Conservation (phyloP, 2,888 invertebrate genomes). For the Agrenia bidenticulata region DNA sequence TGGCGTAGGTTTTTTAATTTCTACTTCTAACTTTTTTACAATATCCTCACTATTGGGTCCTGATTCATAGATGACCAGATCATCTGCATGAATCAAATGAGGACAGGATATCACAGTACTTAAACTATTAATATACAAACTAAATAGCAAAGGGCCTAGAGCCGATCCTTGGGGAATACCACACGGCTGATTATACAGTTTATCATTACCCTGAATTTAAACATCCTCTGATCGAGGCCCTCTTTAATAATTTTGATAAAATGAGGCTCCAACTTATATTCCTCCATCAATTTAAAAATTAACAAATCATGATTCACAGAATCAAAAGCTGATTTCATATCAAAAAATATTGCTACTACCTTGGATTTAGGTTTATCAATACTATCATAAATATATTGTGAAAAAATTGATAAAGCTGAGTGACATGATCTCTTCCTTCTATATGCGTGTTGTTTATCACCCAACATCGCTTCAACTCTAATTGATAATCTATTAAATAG, state of each 20-base stretch:
- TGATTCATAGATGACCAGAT: slow-evolving; percentile 22
- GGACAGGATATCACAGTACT: background rate
- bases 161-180: slow-evolving; percentile 34
- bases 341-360: slow-evolving; percentile 35
- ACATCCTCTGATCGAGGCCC: slow-evolving; percentile 12
- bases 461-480: slow-evolving; percentile 23
- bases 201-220: too few species aligned
- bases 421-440: slow-evolving; percentile 41
- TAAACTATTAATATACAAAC: slow-evolving; percentile 24
- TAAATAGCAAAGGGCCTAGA: slow-evolving; percentile 26
- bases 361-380: slow-evolving; percentile 29
- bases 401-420: slow-evolving; percentile 37
- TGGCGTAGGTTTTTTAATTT: too few species aligned
- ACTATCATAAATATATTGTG: slow-evolving; percentile 32
- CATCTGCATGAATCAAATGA: slow-evolving; percentile 31
- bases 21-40: background rate
- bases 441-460: slow-evolving; percentile 47
- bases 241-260: slow-evolving; percentile 9
- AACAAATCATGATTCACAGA: slow-evolving; percentile 42
- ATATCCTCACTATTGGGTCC: background rate
- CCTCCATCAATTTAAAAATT: slow-evolving; percentile 34
- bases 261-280: slow-evolving; percentile 20
- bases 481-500: slow-evolving; percentile 21
- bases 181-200: too few species aligned
- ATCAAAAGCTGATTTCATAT: slow-evolving; percentile 52